A percentile compares a stretch with the other conserved stretches of the same genome.
Conservation (phyloP, 2,797 vertebrate species). For the Acanthurus leucopareius region DNA sequence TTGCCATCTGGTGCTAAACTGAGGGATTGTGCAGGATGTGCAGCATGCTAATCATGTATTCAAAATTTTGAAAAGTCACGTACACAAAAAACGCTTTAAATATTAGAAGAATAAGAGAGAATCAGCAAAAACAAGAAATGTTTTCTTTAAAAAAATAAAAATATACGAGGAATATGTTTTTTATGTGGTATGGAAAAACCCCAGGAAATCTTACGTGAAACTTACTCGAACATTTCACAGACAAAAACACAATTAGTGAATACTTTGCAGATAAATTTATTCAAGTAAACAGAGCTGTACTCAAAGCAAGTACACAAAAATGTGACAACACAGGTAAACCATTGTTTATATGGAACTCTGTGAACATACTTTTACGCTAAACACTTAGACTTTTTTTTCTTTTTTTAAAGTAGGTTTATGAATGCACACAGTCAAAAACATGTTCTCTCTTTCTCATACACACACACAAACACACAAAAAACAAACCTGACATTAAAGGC, state of each 20-base stretch:
- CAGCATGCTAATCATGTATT: neutral
- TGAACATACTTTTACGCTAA: conserved; percentile 82
- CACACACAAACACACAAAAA: conserved; percentile 28
- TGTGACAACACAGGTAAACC: conserved; percentile 89
- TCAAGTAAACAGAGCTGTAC: conserved; percentile 94
- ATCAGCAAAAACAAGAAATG: neutral
- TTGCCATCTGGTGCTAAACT: conserved; percentile 27
- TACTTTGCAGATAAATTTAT: conserved; percentile 94
- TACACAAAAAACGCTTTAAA: neutral
- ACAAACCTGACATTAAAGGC: conserved; percentile 43
- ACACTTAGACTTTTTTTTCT: conserved; percentile 75
- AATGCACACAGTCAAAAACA: conserved; percentile 58
- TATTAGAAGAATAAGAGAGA: neutral
- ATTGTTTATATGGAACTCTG: conserved; percentile 81
- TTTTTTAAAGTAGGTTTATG: conserved; percentile 81
- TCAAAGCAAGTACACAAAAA: conserved; percentile 87
- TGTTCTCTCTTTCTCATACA: conserved; percentile 13
- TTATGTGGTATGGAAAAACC: neutral
- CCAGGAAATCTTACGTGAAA: neutral
- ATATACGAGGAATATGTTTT: neutral
- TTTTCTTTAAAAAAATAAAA: neutral
- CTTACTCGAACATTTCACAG: neutral
- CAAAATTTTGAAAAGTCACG: neutral
- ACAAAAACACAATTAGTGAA: neutral
- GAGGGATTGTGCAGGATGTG: neutral